These are phyloP conservation scores for Drosophila subsilvestris DNA, from an alignment of 2,888 invertebrate species.

Conservation along the genomic window DNA sequence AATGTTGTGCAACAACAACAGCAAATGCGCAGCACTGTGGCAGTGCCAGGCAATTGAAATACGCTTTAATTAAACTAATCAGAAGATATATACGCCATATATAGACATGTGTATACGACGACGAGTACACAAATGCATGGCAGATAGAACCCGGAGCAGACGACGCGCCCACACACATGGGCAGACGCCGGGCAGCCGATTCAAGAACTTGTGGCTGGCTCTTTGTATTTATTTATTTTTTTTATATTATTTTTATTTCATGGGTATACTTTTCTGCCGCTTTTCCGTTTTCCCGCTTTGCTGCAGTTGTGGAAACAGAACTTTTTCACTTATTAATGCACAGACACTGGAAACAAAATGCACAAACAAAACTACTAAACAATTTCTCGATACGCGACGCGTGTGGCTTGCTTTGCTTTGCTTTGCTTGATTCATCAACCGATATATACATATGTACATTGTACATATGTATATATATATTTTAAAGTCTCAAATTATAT, in stretches of 20 bases:
- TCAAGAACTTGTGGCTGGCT: constrained; percentile 7
- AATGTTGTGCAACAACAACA: constrained; percentile 46
- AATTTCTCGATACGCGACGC: not conserved
- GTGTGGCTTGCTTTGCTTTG: not conserved
- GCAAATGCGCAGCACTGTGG: constrained; percentile 62
- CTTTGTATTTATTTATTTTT: not conserved
- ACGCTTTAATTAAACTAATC: constrained; percentile 79
- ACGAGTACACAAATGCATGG: constrained; percentile 8
- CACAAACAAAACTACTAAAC: not conserved
- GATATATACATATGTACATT: not conserved
- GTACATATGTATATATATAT: not conserved
- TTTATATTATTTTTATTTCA: constrained; percentile 4
- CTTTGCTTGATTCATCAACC: not conserved
- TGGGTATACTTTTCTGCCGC: not conserved
- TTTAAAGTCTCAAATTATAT: too few relatives aligned
- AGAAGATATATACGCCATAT: constrained; percentile 58
- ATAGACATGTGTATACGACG: constrained; percentile 29
- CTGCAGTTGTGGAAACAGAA: not conserved
- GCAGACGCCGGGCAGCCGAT: constrained; percentile 12
- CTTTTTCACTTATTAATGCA: constrained; percentile 1
- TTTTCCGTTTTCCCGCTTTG: not conserved
- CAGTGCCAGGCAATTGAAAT: constrained; percentile 61
- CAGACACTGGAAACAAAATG: not conserved
- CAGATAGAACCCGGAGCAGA: constrained; percentile 41
- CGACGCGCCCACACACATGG: constrained; percentile 56